phyloP scores from a whole-genome alignment of 2,888 invertebrate species.

The Epinotia nisella region DNA sequence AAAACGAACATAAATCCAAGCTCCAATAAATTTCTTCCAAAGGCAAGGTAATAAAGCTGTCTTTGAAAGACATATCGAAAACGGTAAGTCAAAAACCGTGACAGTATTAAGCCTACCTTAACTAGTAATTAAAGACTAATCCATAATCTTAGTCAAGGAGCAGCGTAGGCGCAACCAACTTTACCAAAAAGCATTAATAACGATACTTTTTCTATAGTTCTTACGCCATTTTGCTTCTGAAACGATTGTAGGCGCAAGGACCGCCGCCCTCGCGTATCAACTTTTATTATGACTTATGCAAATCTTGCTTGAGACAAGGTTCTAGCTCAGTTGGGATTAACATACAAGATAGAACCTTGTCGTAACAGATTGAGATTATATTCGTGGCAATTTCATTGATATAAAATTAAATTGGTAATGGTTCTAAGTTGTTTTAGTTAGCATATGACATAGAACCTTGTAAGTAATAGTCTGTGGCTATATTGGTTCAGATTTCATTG shows the following conservation, averaged over 20 bases:
- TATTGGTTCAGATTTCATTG: constrained; percentile 30
- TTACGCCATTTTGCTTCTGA: neutral
- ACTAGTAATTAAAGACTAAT: constrained; percentile 34
- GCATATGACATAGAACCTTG: constrained; percentile 24
- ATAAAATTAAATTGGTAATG: constrained; percentile 13
- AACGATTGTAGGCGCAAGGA: constrained; percentile 51
- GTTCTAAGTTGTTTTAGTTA: constrained; percentile 28
- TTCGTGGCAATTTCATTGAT: constrained; percentile 32
- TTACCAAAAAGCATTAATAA: neutral
- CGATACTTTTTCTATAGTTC: neutral
- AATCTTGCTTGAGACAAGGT: constrained; percentile 62
- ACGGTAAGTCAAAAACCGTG: constrained; percentile 27
- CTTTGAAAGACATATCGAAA: constrained; percentile 20
- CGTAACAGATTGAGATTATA: neutral
- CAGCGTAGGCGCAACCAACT: constrained; percentile 47
- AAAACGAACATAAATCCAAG: constrained; percentile 2
- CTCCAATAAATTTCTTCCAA: constrained; percentile 5
- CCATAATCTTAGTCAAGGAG: constrained; percentile 38
- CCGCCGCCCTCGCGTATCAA: constrained; percentile 55
- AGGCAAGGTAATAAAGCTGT: constrained; percentile 15
- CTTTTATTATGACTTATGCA: constrained; percentile 62
- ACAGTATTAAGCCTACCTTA: constrained; percentile 17
- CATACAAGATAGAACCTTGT: constrained; percentile 17
- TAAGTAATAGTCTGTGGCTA: constrained; percentile 7
- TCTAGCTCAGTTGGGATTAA: constrained; percentile 51